phyloP scores from a whole-genome alignment of 2,888 invertebrate genomes.

The Anorthoa munda region DNA sequence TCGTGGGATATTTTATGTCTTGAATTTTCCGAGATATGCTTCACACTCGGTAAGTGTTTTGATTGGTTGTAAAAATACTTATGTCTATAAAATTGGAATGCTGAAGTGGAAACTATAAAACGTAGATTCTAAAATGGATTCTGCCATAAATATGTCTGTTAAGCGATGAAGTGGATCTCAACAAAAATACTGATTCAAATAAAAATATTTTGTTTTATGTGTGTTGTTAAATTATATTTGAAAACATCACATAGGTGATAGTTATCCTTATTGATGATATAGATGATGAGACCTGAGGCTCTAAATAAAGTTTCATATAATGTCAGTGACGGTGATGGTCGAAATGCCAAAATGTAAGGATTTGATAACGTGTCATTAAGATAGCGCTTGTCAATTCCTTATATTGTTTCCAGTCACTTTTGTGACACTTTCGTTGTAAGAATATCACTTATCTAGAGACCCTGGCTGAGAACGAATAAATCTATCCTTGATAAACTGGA shows the following conservation, averaged over 20 bases:
- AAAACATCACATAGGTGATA: background rate
- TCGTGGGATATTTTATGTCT: slow-evolving; percentile 42
- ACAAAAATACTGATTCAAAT: slow-evolving; percentile 14
- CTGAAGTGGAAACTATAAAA: slow-evolving; percentile 58
- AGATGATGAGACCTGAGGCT: no score
- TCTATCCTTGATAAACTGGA: no score
- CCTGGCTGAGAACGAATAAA: no score
- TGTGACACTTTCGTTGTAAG: no score
- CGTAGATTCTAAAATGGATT: slow-evolving; percentile 46
- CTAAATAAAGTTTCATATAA: no score
- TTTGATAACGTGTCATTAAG: no score
- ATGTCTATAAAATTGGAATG: slow-evolving; percentile 56
- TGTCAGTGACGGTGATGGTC: no score
- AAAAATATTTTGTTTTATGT: slow-evolving; percentile 13
- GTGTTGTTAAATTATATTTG: slow-evolving; percentile 21
- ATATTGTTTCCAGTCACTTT: no score
- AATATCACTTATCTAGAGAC: no score
- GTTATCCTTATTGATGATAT: background rate
- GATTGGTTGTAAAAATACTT: slow-evolving; percentile 59
- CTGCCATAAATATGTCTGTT: slow-evolving; percentile 46
- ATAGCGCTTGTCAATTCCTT: no score
- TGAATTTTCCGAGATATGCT: slow-evolving; percentile 45
- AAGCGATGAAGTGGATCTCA: slow-evolving; percentile 14
- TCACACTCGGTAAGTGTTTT: slow-evolving; percentile 50
- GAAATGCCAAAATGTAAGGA: no score